A percentile compares a stretch with the other conserved stretches of the same genome.
These are phyloP conservation scores for Kuschelorhynchus macadamiae DNA, from an alignment of 2,888 invertebrate genomes.

Conservation along the genomic window DNA sequence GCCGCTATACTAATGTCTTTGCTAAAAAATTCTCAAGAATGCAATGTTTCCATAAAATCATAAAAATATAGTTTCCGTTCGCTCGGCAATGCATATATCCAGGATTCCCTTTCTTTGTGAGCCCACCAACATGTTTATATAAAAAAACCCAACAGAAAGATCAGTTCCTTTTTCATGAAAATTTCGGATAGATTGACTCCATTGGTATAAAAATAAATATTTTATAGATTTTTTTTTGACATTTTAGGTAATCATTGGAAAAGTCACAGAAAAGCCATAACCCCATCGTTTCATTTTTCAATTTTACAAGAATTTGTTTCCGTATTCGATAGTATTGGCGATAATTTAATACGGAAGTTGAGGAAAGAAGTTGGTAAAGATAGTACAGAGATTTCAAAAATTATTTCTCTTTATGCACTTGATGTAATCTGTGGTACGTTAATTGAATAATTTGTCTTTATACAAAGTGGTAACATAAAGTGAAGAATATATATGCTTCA, in stretches of 20 bases:
- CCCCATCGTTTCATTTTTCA: conserved; percentile 84
- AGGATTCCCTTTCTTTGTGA: too few relatives aligned
- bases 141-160: neutral
- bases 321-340: conserved; percentile 77
- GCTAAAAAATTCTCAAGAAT: too few relatives aligned
- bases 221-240: conserved; percentile 7
- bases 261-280: conserved; percentile 78
- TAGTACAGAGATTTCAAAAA: conserved; percentile 74
- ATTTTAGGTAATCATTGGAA: conserved; percentile 75
- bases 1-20: too few relatives aligned
- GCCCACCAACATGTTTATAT: too few relatives aligned
- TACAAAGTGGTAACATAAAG: too few relatives aligned
- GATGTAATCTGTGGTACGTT: conserved; percentile 75
- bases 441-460: too few relatives aligned
- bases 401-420: conserved; percentile 74
- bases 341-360: conserved; percentile 73
- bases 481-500: too few relatives aligned
- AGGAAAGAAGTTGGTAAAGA: conserved; percentile 64
- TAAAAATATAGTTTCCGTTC: too few relatives aligned
- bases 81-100: neutral
- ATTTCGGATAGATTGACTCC: too few relatives aligned
- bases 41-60: too few relatives aligned
- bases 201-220: too few relatives aligned
- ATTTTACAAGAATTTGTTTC: conserved; percentile 80
- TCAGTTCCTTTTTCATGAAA: too few relatives aligned